These are phyloP conservation scores for Pararge aegeria DNA, from an alignment of 1,140 invertebrate species.

Conservation along the genomic window DNA sequence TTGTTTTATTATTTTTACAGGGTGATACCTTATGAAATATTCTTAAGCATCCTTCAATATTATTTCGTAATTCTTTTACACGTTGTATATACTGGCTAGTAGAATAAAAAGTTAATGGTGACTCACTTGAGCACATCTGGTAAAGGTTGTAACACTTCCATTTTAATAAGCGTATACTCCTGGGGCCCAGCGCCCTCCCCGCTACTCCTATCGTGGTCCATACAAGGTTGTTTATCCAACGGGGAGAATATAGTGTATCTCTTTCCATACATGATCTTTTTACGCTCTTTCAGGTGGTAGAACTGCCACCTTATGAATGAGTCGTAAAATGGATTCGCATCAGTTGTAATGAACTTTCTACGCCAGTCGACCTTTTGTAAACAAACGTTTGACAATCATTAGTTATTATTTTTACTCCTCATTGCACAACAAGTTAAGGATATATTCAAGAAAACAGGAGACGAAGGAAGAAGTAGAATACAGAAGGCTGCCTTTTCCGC, in stretches of 20 bases:
- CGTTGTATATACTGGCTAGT: no score
- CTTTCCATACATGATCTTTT: slow-evolving; percentile 98
- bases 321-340: slow-evolving; percentile 98
- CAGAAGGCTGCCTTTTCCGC: no score
- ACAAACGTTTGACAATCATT: background rate
- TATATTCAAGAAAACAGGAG: no score
- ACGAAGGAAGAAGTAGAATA: no score
- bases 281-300: slow-evolving; percentile 89
- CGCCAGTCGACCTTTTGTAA: slow-evolving; percentile 94
- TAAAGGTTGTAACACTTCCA: slow-evolving; percentile 89
- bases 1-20: no score
- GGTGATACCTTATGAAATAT: no score
- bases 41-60: no score
- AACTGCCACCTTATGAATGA: slow-evolving; percentile 99
- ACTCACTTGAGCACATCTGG: slow-evolving; percentile 86
- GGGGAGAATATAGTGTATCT: slow-evolving; percentile 98
- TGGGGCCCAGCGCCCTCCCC: slow-evolving; percentile 99
- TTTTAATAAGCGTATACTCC: slow-evolving; percentile 98
- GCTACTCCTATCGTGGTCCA: slow-evolving; percentile 98
- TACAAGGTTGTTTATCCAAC: slow-evolving; percentile 98
- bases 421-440: no score
- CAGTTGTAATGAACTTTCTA: slow-evolving; percentile 98
- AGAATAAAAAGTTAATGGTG: no score
- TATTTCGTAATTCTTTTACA: no score
- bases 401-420: background rate